Base-by-base conservation (phyloP, 2,797 vertebrate genomes). In the Oceanodroma leucorhoa region DNA sequence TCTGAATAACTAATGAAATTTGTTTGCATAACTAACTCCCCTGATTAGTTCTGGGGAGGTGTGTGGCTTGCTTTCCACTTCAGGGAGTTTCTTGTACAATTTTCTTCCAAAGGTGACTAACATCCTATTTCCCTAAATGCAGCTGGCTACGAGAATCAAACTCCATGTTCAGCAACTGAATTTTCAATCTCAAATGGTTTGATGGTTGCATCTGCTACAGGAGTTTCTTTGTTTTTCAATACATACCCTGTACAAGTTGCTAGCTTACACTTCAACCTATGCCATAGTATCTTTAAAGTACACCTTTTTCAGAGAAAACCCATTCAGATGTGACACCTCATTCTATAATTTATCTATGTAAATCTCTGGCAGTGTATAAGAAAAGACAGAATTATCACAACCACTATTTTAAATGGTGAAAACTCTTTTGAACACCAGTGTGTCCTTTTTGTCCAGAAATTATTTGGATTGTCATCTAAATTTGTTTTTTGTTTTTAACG, bases 1-100 rank as follows among this genome's bases (percentile, higher is more conserved):
- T 78, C 73, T 80, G 54, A 92, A 92, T 92, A 94, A 61, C 79
- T 93, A 90, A 65, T 87, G 72, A 89, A 75, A 94, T 94, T 78
- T 60, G 38, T 90, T 94, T 94, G 73, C 91, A 51, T 90, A 93
- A 64, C 64, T 90, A 70, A 90, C 43, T 87, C 67, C 65, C 43
- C 41, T 80, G 73, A 70, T 89, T 55, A 69, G 71, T 87, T 95
- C 57, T 86, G 75, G 71, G 85, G 79, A 93, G 65, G 18, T 83
- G 14, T 73, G 48, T 58, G 48, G 27, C 36, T 67, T 83, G 57
- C 62, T 95, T 91, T 93, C 77, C 27, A 72, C 72, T 65, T 70
- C 46, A 55, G 82, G 87, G 80, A 76, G 40, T 34, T 87, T 95
- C 88, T 90, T 75, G 62, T 64, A 26, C 67, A 43, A 79, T 83